These are phyloP conservation scores for Bombus pascuorum DNA, from an alignment of 1,140 invertebrate species.

Conservation along the genomic window DNA sequence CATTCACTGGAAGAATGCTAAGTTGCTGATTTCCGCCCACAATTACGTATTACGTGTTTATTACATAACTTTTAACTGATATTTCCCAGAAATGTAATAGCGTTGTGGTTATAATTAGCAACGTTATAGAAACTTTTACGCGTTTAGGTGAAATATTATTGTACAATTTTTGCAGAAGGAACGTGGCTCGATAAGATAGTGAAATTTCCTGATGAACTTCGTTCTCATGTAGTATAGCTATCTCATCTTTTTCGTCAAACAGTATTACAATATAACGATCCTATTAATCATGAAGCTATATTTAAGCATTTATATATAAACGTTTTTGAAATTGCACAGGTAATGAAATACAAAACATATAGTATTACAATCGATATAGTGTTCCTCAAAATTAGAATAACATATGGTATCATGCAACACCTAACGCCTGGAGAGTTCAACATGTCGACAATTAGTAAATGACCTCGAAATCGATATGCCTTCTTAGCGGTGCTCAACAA, in stretches of 20 bases:
- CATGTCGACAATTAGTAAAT: not conserved
- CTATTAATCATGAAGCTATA: too few species aligned
- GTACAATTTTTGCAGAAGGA: not conserved
- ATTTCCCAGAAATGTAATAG: not conserved
- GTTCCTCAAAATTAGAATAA: not conserved
- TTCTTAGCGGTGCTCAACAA: not conserved
- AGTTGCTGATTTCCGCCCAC: conserved; percentile 21
- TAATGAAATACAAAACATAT: too few species aligned
- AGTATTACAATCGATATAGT: not conserved
- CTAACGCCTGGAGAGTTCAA: not conserved
- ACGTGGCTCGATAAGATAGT: too few species aligned
- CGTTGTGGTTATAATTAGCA: conserved; percentile 2
- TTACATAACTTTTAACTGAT: conserved; percentile 19
- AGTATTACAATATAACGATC: too few species aligned
- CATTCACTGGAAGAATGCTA: not conserved
- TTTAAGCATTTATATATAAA: too few species aligned
- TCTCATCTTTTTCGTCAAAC: not conserved
- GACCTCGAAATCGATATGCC: conserved; percentile 21
- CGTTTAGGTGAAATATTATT: not conserved
- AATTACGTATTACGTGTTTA: conserved; percentile 17
- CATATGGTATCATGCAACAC: not conserved
- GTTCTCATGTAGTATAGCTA: not conserved
- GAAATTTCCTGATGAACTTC: not conserved
- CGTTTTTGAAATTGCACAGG: not conserved
- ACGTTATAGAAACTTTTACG: not conserved